Base-by-base conservation (phyloP, 2,888 invertebrate genomes). In the Ochropacha duplaris region DNA sequence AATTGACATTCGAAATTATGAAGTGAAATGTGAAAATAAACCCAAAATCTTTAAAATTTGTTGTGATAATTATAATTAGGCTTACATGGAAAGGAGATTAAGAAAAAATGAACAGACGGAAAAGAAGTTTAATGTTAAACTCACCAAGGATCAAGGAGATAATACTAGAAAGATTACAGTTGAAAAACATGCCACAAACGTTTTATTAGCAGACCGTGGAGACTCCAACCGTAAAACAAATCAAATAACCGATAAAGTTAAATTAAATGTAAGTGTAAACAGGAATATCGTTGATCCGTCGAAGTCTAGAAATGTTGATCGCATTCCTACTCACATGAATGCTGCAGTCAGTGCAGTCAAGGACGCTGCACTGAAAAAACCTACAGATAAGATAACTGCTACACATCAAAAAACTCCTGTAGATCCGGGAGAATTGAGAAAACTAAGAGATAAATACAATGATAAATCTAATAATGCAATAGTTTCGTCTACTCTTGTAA, bases 71-170 rank as follows among this genome's bases (percentile, higher is more conserved):
- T 22, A 19, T 4, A 31, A 34, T 31, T 52, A 51, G 16, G 24
- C 60, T 31, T 57, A 57, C 54, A 65, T 65, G 64, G 65, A 65
- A 36, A 66, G 57, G 44, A 67, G 65, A 62, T 70, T 61, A 54
- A 64, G 62, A 34, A 67, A 66, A 54, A 19, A 50, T 50, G 54
- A 66, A 26, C 60, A 68, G 57, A 58, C 36, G 52, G 66, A 67
- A 34, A 74, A 54, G 68, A 79, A 67, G 65, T 51, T 31, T 31
- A 14, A 52, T 12, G 14, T 8, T 22, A 52, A 22, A 11, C 65
- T 64, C 8, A 65, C 57, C 28, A 72, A 63, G 36, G 80, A 80
- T 12, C 64, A 65, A 4, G 74, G 72, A 0, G 74, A 80, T 14
- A 19, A 34, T 58, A 22, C 64, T 11, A 71, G 56, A 50, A 72